Evolutionary conservation across 2,888 invertebrate species (phyloP).

Genomic region (Cylindroiulus punctatus): DNA sequence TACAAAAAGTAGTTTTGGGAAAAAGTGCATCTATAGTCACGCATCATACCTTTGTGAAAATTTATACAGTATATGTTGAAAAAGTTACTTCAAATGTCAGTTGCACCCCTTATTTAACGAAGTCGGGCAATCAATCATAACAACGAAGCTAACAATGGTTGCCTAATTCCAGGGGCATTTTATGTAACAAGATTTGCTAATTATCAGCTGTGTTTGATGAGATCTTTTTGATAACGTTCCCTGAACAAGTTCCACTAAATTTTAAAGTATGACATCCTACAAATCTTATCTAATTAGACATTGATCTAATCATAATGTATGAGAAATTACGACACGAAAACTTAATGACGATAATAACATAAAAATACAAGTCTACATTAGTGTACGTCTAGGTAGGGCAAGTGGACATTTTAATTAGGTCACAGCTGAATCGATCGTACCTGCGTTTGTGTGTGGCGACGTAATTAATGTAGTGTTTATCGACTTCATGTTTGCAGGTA

Average conservation of each 20-base stretch:
- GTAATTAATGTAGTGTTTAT: neutral
- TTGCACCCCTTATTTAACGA: neutral
- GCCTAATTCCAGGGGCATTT: neutral
- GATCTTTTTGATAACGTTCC: neutral
- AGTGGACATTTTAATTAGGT: constrained; percentile 1
- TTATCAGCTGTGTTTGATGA: neutral
- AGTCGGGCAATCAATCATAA: neutral
- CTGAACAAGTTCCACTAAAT: neutral
- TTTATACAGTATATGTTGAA: too few species aligned
- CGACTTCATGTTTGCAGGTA: neutral
- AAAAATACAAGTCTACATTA: neutral
- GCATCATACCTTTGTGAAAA: too few species aligned
- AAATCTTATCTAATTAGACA: neutral
- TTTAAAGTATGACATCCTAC: neutral
- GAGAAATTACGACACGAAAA: neutral
- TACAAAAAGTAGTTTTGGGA: too few species aligned
- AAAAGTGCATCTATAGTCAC: too few species aligned
- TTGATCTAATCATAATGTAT: neutral
- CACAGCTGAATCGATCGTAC: neutral
- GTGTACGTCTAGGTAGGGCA: neutral
- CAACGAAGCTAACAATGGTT: neutral
- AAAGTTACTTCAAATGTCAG: too few species aligned
- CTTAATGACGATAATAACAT: neutral
- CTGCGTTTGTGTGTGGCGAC: neutral
- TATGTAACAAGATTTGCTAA: neutral